Conservation (phyloP, 2,113 vertebrate species). For the Channa argus region DNA sequence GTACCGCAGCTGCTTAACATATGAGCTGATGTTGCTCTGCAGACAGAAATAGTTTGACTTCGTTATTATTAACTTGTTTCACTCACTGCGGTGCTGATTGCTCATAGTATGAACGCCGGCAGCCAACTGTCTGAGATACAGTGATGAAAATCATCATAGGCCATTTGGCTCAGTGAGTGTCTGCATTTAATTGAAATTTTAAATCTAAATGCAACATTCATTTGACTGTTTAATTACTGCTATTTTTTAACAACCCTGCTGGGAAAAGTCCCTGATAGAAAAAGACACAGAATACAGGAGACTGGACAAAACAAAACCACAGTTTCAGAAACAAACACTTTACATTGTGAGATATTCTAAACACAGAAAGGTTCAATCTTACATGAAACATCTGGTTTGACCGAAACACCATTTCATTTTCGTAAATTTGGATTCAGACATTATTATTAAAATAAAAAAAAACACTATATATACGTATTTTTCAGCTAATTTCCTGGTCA, state of each 20-base stretch:
- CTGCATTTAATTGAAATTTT: not conserved
- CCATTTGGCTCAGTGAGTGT: not conserved
- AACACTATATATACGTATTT: not conserved
- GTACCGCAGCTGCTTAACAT: slow-evolving; percentile 21
- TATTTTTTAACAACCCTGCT: slow-evolving; percentile 45
- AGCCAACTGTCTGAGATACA: slow-evolving; percentile 1
- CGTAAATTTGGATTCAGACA: slow-evolving; percentile 4
- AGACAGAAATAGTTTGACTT: slow-evolving; percentile 13
- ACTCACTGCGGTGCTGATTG: slow-evolving; percentile 23
- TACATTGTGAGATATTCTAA: slow-evolving; percentile 50
- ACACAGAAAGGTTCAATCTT: slow-evolving; percentile 29
- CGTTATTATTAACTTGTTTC: slow-evolving; percentile 61
- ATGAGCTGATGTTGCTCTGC: slow-evolving; percentile 2
- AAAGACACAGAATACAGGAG: slow-evolving; percentile 27
- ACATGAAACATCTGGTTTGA: slow-evolving; percentile 24
- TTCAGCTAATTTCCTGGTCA: not conserved
- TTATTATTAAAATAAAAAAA: not conserved
- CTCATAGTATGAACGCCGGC: slow-evolving; percentile 24
- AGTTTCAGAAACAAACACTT: slow-evolving; percentile 59
- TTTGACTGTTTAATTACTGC: not conserved
- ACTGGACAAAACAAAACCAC: slow-evolving; percentile 53
- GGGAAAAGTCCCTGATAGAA: slow-evolving; percentile 44
- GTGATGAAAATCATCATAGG: slow-evolving; percentile 17
- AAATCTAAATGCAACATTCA: slow-evolving; percentile 1
- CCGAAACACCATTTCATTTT: not conserved